Evolutionary conservation across 2,113 vertebrate species (phyloP).

Genomic region (Poeciliopsis retropinna): DNA sequence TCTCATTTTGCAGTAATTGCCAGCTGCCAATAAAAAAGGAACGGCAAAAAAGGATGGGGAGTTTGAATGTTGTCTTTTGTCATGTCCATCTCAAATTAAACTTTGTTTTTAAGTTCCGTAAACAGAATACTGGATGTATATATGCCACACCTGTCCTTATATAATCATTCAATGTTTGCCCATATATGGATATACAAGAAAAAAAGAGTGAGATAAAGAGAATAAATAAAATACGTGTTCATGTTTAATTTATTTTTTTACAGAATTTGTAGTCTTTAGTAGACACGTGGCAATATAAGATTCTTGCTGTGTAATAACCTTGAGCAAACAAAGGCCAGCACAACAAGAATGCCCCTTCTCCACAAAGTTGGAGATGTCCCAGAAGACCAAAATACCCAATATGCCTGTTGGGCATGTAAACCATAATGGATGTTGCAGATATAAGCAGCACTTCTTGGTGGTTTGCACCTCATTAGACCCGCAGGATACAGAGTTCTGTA

Average conservation of each 20-base stretch:
- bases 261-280: background rate
- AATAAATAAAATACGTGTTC: slow-evolving; percentile 11
- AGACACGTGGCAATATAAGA: background rate
- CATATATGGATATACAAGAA: background rate
- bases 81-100: background rate
- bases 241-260: background rate
- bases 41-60: background rate
- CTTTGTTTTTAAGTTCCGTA: background rate
- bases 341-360: too few relatives aligned
- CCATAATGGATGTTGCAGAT: too few relatives aligned
- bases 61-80: background rate
- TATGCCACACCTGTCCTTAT: slow-evolving; percentile 17
- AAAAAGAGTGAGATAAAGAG: slow-evolving; percentile 11
- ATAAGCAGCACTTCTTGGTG: too few relatives aligned
- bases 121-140: background rate
- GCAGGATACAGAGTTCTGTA: too few relatives aligned
- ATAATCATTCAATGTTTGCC: background rate
- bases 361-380: too few relatives aligned
- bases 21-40: background rate
- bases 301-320: background rate
- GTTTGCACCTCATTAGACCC: too few relatives aligned
- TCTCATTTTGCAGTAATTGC: slow-evolving; percentile 16
- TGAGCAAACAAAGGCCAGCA: too few relatives aligned
- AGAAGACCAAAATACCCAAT: too few relatives aligned
- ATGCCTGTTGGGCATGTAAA: too few relatives aligned